Percentiles rank a stretch among this genome's conserved stretches.
phyloP scores from a whole-genome alignment of 1,140 invertebrate species.

The Drosophila persimilis region DNA sequence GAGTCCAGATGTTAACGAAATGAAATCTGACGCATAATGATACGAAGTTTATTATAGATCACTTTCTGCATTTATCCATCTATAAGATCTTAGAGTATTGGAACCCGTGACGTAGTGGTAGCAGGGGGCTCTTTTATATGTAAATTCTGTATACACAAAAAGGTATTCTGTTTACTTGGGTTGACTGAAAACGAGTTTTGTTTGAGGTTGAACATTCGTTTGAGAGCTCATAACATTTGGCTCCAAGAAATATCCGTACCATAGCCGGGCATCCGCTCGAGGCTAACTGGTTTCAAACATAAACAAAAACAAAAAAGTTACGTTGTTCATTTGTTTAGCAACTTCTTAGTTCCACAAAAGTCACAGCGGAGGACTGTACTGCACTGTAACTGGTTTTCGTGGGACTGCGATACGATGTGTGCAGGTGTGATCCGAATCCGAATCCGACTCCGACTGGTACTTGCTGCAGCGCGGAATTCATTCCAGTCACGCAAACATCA shows the following conservation, averaged over 20 bases:
- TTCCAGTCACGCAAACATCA: conserved; percentile 8
- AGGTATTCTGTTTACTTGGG: conserved; percentile 47
- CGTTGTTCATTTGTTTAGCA: conserved; percentile 58
- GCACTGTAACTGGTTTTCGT: conserved; percentile 18
- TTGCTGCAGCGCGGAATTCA: conserved; percentile 3
- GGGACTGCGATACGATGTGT: background rate
- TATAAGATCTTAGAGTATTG: background rate
- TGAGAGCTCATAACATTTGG: conserved; percentile 16
- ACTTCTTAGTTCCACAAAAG: conserved; percentile 40
- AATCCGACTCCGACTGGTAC: too few species aligned
- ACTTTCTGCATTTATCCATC: conserved; percentile 3
- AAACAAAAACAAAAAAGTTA: conserved; percentile 27
- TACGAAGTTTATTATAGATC: too few species aligned
- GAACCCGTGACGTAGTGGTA: too few species aligned
- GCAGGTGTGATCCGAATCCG: conserved; percentile 20
- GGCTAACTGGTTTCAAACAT: conserved; percentile 59
- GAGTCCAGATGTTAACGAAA: too few species aligned
- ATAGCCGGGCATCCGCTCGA: conserved; percentile 24
- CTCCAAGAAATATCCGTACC: conserved; percentile 18
- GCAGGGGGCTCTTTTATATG: background rate
- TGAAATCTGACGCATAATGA: too few species aligned
- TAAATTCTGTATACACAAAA: conserved; percentile 24
- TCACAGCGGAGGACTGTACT: conserved; percentile 33
- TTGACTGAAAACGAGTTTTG: conserved; percentile 29
- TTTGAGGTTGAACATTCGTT: conserved; percentile 43